Base-by-base conservation (phyloP, 1,140 invertebrate genomes). In the Pseudomyrmex sp. region DNA sequence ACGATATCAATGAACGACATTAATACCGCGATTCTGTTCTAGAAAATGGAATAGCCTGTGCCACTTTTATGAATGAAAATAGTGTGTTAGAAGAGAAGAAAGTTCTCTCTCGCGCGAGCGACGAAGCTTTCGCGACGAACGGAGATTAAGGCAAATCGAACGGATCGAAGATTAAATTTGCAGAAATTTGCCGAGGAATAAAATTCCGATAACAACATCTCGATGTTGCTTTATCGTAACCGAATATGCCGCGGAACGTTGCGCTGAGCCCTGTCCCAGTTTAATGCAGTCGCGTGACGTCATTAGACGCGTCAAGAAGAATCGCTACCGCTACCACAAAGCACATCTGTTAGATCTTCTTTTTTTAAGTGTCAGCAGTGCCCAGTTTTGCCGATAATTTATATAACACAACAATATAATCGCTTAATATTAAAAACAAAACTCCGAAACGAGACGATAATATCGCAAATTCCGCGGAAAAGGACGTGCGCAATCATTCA, bases 61-160 rank as follows among this genome's bases (percentile, higher is more conserved):
- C 84, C 86, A 88, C 88, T 88, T 89, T 89, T 89, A 89, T 77
- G 88, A 48, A 79, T 75, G 75, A 66, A 68, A 50, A 84, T 85
- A 79, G 77, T 82, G 77, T 82, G 84, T 72, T 63, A 75, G 50
- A 20, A 59, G 62, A 86, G 56, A 86, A 61, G 68, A 79, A 75
- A 85, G 59, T 79, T 15, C 0, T 35, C 5, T 35, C 35, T 35
- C 35, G 35, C 35, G 35, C 48, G 54, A 77, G 61, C 69, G 23
- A 62, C 75, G 61, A 69, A 35, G 35, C 50, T 83, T 46, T 79
- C 65, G 52, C 52, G 35, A 59, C 52, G 44, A 62, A n/a, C 23
- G 13, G 15, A 75, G 35, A 77, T 85, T 73, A 63, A 52, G 73
- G 65, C 69, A 69, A 83, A 65, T 48, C 52, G 46, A 20, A 58